A percentile compares a stretch with the other conserved stretches of the same genome.
These are phyloP conservation scores for Poecilia picta DNA, from an alignment of 2,797 vertebrate species.

Conservation along the genomic window DNA sequence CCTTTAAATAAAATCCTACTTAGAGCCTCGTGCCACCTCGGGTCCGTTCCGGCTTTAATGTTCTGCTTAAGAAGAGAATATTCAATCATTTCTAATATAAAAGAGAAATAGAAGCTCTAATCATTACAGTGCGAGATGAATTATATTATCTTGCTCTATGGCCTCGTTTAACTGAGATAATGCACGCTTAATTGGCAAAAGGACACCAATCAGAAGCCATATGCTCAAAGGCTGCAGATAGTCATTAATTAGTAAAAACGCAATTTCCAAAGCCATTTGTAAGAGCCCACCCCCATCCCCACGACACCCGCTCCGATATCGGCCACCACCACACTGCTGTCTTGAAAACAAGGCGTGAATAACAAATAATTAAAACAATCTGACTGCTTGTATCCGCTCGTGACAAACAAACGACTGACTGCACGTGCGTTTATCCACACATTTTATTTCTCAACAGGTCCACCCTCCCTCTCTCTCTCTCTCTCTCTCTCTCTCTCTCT, in stretches of 20 bases:
- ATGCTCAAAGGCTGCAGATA: slow-evolving; percentile 33
- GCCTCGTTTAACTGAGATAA: slow-evolving; percentile 25
- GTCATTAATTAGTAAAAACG: slow-evolving; percentile 49
- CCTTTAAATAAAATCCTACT: not conserved
- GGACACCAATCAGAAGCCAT: slow-evolving; percentile 44
- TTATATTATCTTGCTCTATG: slow-evolving; percentile 6
- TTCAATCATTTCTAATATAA: not conserved
- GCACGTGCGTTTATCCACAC: not conserved
- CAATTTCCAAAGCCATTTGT: slow-evolving; percentile 34
- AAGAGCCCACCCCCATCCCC: slow-evolving; percentile 1
- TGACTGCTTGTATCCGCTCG: slow-evolving; percentile 1
- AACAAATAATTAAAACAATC: not conserved
- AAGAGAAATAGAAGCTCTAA: slow-evolving; percentile 2
- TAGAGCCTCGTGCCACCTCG: not conserved
- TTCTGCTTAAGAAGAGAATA: not conserved
- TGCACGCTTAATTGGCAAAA: slow-evolving; percentile 41
- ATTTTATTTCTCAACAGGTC: slow-evolving; percentile 58
- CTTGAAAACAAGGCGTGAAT: not conserved
- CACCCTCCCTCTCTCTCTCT: not conserved
- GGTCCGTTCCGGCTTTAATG: not conserved
- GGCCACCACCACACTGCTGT: not conserved
- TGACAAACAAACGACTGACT: not conserved
- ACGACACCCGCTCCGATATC: not conserved
- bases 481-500: not conserved
- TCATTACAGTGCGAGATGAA: slow-evolving; percentile 12